These are phyloP conservation scores for Carcharodon carcharias DNA, from an alignment of 2,797 vertebrate genomes.

Conservation along the genomic window DNA sequence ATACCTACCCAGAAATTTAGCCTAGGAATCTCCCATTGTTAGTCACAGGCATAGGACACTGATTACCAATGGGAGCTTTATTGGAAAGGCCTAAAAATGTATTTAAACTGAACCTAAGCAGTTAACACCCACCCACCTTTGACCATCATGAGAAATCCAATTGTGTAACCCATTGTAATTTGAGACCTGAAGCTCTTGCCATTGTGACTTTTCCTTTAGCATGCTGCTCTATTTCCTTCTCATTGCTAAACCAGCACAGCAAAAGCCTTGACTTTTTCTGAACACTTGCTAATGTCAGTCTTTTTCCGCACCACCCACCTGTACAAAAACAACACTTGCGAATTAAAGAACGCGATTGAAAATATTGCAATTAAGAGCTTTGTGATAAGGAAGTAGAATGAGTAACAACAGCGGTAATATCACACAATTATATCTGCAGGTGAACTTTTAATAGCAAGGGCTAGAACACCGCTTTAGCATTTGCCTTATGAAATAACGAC, in stretches of 20 bases:
- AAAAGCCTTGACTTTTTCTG: neutral
- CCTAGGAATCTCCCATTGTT: neutral
- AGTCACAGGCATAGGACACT: neutral
- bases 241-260: neutral
- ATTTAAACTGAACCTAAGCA: neutral
- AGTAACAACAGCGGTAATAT: neutral
- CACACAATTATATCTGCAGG: neutral
- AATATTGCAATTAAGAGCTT: neutral
- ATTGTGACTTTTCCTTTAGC: neutral
- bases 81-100: neutral
- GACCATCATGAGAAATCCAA: neutral
- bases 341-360: neutral
- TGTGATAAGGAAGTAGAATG: neutral
- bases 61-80: neutral
- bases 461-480: neutral
- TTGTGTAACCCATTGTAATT: neutral
- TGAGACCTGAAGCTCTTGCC: neutral
- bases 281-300: neutral
- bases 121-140: neutral
- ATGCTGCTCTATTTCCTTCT: neutral
- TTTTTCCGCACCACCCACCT: neutral
- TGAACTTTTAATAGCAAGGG: neutral
- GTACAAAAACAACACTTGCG: neutral
- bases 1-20: neutral
- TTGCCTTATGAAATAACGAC: neutral